Conservation (phyloP, 2,113 vertebrate species). For the Nothocercus julius region DNA sequence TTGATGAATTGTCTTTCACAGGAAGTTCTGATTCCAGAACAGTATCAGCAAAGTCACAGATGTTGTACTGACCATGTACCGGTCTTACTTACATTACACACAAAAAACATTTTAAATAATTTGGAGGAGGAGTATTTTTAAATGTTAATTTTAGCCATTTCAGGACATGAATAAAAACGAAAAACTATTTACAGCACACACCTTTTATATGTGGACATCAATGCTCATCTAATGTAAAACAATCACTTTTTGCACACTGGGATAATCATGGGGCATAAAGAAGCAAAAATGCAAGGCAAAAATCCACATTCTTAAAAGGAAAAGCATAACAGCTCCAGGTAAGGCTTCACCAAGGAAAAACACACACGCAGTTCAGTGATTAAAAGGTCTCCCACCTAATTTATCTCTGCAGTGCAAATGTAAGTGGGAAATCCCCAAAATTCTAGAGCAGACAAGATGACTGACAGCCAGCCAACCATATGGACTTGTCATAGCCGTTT, state of each 20-base stretch:
- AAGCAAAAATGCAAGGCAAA: not conserved
- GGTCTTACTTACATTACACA: not conserved
- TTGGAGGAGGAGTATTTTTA: not conserved
- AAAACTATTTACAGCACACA: slow-evolving; percentile 32
- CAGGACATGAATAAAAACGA: slow-evolving; percentile 33
- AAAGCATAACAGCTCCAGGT: not conserved
- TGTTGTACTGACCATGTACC: fast-evolving
- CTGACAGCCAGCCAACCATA: not conserved
- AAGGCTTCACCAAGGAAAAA: not conserved
- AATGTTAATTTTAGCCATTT: not conserved
- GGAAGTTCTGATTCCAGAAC: not conserved
- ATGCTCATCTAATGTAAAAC: not conserved
- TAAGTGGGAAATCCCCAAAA: slow-evolving; percentile 36
- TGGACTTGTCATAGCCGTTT: slow-evolving; percentile 18
- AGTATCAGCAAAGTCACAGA: not conserved
- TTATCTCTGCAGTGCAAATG: not conserved
- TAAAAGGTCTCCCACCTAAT: not conserved
- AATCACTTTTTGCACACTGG: not conserved
- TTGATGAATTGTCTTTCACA: not conserved
- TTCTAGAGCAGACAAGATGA: not conserved
- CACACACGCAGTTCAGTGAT: not conserved
- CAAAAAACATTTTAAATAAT: not conserved
- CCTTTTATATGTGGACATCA: not conserved
- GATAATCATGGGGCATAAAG: not conserved
- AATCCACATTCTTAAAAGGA: not conserved